Percentiles rank a stretch among this genome's conserved stretches.
phyloP scores from a whole-genome alignment of 2,888 invertebrate genomes.

The Scaeva pyrastri region DNA sequence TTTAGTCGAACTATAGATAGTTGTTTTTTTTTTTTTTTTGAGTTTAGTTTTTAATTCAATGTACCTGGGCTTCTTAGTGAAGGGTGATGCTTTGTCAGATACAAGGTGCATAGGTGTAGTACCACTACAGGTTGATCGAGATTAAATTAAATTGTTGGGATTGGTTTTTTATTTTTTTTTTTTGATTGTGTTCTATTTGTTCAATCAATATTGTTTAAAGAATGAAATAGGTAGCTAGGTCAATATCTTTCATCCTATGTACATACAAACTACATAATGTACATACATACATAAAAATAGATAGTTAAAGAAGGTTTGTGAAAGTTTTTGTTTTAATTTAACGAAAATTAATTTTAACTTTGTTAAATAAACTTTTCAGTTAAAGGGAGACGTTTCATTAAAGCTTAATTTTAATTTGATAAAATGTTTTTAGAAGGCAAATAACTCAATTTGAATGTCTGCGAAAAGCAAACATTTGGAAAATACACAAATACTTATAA shows the following conservation, averaged over 20 bases:
- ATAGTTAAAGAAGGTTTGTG: not conserved
- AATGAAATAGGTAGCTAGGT: constrained; percentile 29
- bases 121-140: constrained; percentile 33
- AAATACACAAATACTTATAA: too few relatives aligned
- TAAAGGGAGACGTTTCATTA: not conserved
- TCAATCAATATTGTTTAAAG: constrained; percentile 35
- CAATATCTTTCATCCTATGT: not conserved
- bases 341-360: not conserved
- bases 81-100: constrained; percentile 31
- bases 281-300: too few relatives aligned
- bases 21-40: not conserved
- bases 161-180: not conserved
- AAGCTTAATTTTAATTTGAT: too few relatives aligned
- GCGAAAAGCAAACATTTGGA: too few relatives aligned
- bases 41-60: not conserved
- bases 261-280: too few relatives aligned
- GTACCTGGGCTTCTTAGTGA: constrained; percentile 35
- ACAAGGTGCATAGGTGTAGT: not conserved
- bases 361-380: not conserved
- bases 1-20: constrained; percentile 27
- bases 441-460: too few relatives aligned
- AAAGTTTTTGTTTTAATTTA: not conserved
- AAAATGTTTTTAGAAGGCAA: too few relatives aligned
- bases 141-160: constrained; percentile 36
- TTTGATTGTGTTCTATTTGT: constrained; percentile 1